A percentile compares a stretch with the other conserved stretches of the same genome.
Evolutionary conservation across 1,140 invertebrate species (phyloP).

Genomic region (Pomacea maculata): DNA sequence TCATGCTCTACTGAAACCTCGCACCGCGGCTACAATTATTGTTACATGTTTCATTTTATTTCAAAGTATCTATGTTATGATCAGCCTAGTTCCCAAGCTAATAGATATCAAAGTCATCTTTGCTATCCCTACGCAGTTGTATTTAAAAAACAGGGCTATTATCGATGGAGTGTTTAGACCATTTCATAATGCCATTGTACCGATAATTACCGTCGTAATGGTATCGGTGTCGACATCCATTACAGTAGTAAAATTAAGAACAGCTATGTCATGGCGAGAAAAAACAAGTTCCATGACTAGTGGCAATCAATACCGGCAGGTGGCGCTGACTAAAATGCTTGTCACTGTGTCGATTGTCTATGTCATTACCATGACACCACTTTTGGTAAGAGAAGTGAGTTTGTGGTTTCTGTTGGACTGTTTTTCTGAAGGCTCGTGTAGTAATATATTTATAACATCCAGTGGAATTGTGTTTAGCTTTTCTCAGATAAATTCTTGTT

Average conservation of each 20-base stretch:
- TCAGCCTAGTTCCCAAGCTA: no score
- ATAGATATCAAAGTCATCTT: no score
- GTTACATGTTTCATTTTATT: no score
- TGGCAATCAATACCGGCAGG: neutral
- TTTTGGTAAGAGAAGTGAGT: no score
- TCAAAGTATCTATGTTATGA: no score
- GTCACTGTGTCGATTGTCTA: neutral
- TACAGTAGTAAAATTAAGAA: neutral
- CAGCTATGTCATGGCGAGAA: neutral
- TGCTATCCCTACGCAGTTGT: no score
- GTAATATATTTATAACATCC: no score
- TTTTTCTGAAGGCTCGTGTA: no score
- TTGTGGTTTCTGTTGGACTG: no score
- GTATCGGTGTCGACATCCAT: neutral
- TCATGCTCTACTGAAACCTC: no score
- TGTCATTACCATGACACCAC: neutral
- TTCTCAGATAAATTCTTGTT: neutral
- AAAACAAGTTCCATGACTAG: neutral
- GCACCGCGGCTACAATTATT: no score
- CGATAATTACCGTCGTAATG: neutral
- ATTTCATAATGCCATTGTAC: neutral
- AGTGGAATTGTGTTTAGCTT: neutral
- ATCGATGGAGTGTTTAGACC: neutral
- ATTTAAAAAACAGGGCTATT: no score
- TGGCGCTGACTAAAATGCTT: constrained; percentile 10